Evolutionary conservation across 2,113 vertebrate genomes (phyloP), one percentile per base, ranked within the genome.

Genomic region (Malurus cyaneus): DNA sequence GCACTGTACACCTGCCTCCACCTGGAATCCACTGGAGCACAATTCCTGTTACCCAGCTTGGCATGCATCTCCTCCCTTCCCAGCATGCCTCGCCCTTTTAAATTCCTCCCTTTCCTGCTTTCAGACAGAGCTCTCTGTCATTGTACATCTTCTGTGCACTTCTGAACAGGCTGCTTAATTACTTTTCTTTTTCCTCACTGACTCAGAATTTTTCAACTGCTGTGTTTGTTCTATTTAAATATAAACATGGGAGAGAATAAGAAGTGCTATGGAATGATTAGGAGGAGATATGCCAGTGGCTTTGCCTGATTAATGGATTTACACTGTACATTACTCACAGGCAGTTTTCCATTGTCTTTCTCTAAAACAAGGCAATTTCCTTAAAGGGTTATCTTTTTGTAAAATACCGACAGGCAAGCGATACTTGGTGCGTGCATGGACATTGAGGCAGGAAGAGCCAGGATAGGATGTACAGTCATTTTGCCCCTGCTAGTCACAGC

Each of bases 281-380:
- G 34, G 64, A 83, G 65, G 49, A 92, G 72, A 74, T 74, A 72
- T 0, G 2, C 4, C 29, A 31, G 61, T 74, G 52, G 31, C 56
- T 96, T 93, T 96, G 66, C 72, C 53, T 83, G 71, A 41, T 80
- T 54, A 80, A 86, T 88, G 50, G 86, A 59, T 96, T 97, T 95
- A 80, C 46, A 8, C 10, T 65, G 78, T 72, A 59, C 8, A 11
- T 83, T 95, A 42, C 60, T 39, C 65, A 46, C 12, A 82, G 46
- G 80, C 87, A 87, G 41, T n/a, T 64, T 90, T 77, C 67, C 54
- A 65, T 36, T 70, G 25, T 39, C 79, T 65, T 70, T 79, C 34
- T 67, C n/a, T 83, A 59, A 79, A 85, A 52, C 11, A 39, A 83
- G 81, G 59, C 29, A 5, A 47, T 86, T 64, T 88, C 46, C 49